These are phyloP conservation scores for Gasterosteus nipponicus DNA, from an alignment of 2,113 vertebrate genomes.

Conservation along the genomic window DNA sequence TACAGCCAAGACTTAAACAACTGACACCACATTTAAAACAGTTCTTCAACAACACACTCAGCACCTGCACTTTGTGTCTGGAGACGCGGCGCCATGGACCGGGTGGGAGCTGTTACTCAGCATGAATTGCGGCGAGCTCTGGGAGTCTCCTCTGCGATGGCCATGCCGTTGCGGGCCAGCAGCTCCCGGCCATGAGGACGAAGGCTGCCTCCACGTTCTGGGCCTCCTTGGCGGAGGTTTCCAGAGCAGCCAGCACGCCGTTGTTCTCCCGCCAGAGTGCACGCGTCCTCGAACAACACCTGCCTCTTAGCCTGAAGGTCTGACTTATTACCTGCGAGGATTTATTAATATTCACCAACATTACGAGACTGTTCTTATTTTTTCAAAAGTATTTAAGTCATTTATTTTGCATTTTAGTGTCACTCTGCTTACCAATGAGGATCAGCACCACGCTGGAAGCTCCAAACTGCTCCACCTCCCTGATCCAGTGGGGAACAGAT, in stretches of 20 bases:
- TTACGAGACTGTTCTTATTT: neutral
- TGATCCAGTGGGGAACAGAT: constrained; percentile 92
- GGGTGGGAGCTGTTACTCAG: constrained; percentile 82
- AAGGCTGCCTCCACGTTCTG: constrained; percentile 76
- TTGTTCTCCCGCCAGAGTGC: constrained; percentile 89
- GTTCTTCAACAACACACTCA: constrained; percentile 60
- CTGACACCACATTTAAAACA: neutral
- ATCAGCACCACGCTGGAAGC: constrained; percentile 90
- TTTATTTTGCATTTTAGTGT: neutral
- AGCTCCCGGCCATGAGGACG: constrained; percentile 75
- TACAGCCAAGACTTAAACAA: neutral
- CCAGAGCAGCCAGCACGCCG: constrained; percentile 87
- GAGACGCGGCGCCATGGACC: constrained; percentile 49
- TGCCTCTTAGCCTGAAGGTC: constrained; percentile 86
- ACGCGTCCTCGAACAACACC: constrained; percentile 92
- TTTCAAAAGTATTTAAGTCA: neutral
- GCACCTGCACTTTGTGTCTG: constrained; percentile 82
- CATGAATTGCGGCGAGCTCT: constrained; percentile 58
- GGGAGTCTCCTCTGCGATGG: constrained; percentile 75
- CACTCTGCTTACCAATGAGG: constrained; percentile 87
- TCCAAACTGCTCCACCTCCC: constrained; percentile 91
- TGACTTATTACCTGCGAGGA: constrained; percentile 88
- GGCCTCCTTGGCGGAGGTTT: constrained; percentile 88
- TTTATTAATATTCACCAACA: neutral
- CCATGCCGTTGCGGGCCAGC: constrained; percentile 67